phyloP scores from a whole-genome alignment of 2,888 invertebrate species.

The Nowickia ferox region DNA sequence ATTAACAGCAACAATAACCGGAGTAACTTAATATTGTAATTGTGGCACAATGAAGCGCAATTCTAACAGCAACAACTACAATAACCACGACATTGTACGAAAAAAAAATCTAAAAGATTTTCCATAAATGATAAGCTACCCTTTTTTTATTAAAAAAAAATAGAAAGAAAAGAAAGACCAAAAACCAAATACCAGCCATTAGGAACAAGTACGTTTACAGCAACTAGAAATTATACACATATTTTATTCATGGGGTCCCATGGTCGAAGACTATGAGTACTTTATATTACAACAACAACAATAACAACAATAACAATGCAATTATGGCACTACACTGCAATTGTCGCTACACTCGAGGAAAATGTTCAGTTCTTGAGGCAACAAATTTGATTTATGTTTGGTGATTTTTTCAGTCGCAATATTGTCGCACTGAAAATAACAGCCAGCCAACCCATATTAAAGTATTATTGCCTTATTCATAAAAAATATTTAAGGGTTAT shows the following conservation, averaged over 20 bases:
- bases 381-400: too few relatives aligned
- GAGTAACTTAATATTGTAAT: slow-evolving; percentile 80
- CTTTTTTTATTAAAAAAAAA: slow-evolving; percentile 76
- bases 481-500: too few relatives aligned
- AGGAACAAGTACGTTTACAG: slow-evolving; percentile 40
- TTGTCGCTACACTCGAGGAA: slow-evolving; percentile 43
- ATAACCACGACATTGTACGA: slow-evolving; percentile 48
- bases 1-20: slow-evolving; percentile 51
- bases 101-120: slow-evolving; percentile 75
- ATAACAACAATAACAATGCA: slow-evolving; percentile 38
- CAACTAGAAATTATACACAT: slow-evolving; percentile 50
- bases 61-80: slow-evolving; percentile 70
- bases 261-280: slow-evolving; percentile 26
- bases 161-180: not conserved
- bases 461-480: too few relatives aligned
- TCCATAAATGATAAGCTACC: slow-evolving; percentile 80
- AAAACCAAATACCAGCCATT: slow-evolving; percentile 47
- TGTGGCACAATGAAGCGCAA: slow-evolving; percentile 82
- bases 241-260: slow-evolving; percentile 46
- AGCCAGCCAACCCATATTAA: too few relatives aligned
- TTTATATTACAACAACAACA: slow-evolving; percentile 45
- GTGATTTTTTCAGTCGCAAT: too few relatives aligned
- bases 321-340: slow-evolving; percentile 34
- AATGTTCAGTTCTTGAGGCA: not conserved
- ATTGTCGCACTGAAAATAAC: too few relatives aligned